Evolutionary conservation across 64 coral and sea anemone genomes (phyloP), one percentile per base, ranked within the genome.

Genomic region (Stichodactyla mertensii): DNA sequence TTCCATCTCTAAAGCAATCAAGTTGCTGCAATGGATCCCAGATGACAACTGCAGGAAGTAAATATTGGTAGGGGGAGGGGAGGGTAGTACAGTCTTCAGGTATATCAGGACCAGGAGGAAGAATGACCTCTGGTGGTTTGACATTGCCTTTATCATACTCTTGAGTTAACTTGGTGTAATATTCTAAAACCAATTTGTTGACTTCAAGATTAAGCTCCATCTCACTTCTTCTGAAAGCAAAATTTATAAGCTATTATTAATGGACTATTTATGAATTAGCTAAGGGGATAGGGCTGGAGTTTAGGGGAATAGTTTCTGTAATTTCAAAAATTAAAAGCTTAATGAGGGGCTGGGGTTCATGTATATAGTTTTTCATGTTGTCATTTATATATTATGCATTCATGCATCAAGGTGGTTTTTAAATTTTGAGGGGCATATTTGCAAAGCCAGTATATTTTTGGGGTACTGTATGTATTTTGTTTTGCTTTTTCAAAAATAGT

Each of bases 1-100:
- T 58, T 85, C 83, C 83, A 61, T 61, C 56, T 52, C 59, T 61
- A 23, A 85, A 85, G 83, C 83, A 85, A 26, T 85, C 57, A 85
- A 85, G 83, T 23, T 85, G 83, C 52, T 85, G 54, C 51, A 85
- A 19, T 51, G 90, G 90, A 51, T 92, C 90, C 90, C 90, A 92
- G 19, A 87, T 57, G 54, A 92, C 87, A 19, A 92, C 85, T 10
- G 90, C 31, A 13, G 90, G 90, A 12, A 92, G 77, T 55, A 92
- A 56, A 57, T 87, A 92, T 60, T 87, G 64, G 7, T 82, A 24
- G 8, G 90, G 90, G 58, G 71, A 64, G 24, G 90, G 90, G 18
- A 83, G 85, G 14, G 36, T 80, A 27, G 78, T 51, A 26, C 62
- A 55, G 56, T 77, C 90, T 83, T 86, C 84, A 52, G 59, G 59